Percentiles rank a stretch among this genome's conserved stretches.
phyloP scores from a whole-genome alignment of 2,113 vertebrate species.

The Albula goreensis region DNA sequence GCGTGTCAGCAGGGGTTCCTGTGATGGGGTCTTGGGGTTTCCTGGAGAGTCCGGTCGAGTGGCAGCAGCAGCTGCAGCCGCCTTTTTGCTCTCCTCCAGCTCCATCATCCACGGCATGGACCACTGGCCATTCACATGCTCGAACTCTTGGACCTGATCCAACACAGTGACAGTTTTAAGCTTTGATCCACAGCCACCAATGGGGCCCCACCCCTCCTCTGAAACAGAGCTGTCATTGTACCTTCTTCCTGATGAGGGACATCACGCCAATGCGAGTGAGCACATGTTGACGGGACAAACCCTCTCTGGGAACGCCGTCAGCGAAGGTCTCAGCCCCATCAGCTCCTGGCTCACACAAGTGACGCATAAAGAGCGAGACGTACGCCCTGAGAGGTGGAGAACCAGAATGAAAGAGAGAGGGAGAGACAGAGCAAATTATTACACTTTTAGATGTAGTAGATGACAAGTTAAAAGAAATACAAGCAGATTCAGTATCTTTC shows the following conservation, averaged over 20 bases:
- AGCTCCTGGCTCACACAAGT: conserved; percentile 48
- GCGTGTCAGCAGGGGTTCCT: conserved; percentile 91
- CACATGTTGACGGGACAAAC: conserved; percentile 30
- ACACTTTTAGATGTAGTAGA: no score
- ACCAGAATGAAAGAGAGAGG: not conserved
- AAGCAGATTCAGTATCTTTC: no score
- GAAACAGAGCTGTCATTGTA: not conserved
- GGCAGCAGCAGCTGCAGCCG: conserved; percentile 60
- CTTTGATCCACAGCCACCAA: not conserved
- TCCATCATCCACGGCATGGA: conserved; percentile 98
- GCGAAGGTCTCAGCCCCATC: conserved; percentile 78
- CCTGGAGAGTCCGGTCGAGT: conserved; percentile 62
- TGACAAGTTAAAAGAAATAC: no score
- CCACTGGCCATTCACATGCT: conserved; percentile 97
- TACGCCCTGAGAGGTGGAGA: conserved; percentile 19
- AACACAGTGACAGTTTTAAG: not conserved
- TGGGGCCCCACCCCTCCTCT: not conserved
- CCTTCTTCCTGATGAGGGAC: conserved; percentile 19
- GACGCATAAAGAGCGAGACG: conserved; percentile 39
- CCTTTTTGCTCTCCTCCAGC: conserved; percentile 92
- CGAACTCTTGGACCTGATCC: conserved; percentile 93
- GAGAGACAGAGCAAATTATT: not conserved
- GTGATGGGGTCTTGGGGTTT: conserved; percentile 79
- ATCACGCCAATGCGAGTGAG: conserved; percentile 18
- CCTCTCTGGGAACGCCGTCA: conserved; percentile 72